These are phyloP conservation scores for Nebria ingens DNA, from an alignment of 1,140 invertebrate genomes.

Conservation along the genomic window DNA sequence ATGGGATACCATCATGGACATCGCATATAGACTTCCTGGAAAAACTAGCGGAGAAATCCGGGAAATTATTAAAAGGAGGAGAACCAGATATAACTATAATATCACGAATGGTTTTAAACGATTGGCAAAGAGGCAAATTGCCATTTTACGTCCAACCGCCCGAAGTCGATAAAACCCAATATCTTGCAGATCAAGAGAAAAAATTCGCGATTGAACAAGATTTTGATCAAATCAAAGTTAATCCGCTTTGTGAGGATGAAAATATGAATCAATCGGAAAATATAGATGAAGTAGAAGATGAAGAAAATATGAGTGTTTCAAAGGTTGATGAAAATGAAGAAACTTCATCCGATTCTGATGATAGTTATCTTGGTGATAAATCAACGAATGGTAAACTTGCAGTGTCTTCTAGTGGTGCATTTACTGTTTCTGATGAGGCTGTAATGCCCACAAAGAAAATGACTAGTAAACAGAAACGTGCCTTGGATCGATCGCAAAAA, in stretches of 20 bases:
- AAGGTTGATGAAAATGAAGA: conserved; percentile 25
- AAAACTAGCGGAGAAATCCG: conserved; percentile 73
- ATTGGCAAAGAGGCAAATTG: conserved; percentile 95
- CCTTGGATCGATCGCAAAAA: conserved; percentile 59
- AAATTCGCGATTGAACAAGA: conserved; percentile 56
- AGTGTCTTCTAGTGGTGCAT: conserved; percentile 48
- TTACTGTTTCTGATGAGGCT: conserved; percentile 35
- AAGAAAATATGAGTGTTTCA: conserved; percentile 17
- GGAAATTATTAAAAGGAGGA: conserved; percentile 90
- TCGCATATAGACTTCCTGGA: conserved; percentile 84
- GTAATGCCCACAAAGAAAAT: conserved; percentile 41
- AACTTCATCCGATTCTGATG: conserved; percentile 36
- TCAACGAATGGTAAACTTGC: conserved; percentile 40
- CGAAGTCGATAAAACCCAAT: conserved; percentile 54
- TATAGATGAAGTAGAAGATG: conserved; percentile 22
- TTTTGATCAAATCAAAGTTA: conserved; percentile 69
- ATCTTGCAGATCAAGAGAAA: conserved; percentile 24
- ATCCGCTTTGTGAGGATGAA: conserved; percentile 52
- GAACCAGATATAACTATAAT: conserved; percentile 85
- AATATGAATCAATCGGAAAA: conserved; percentile 18
- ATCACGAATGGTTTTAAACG: conserved; percentile 94
- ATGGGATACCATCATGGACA: conserved; percentile 73
- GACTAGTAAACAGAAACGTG: conserved; percentile 68
- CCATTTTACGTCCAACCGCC: conserved; percentile 88
- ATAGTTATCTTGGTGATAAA: conserved; percentile 52